Conservation (phyloP, 1,140 invertebrate genomes). For the Pseudomyrmex pallidus region DNA sequence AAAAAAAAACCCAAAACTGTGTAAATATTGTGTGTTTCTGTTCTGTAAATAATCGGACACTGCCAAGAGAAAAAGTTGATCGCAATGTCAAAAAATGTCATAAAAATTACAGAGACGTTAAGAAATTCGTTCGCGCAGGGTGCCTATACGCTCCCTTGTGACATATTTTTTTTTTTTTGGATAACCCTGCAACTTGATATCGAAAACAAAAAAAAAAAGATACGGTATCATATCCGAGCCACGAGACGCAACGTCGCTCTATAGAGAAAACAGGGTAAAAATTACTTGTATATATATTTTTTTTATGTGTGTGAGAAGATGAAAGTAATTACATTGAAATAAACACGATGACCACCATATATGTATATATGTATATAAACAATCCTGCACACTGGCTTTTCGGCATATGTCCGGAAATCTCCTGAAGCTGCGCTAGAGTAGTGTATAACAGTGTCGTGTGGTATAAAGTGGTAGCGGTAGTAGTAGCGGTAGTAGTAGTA, state of each 20-base stretch:
- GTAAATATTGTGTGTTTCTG: background rate
- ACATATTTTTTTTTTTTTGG: slow-evolving; percentile 75
- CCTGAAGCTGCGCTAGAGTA: slow-evolving; percentile 35
- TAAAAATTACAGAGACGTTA: slow-evolving; percentile 37
- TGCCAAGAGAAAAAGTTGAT: slow-evolving; percentile 81
- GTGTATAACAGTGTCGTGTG: too few relatives aligned
- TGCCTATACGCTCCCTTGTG: slow-evolving; percentile 70
- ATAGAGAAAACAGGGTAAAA: slow-evolving; percentile 58
- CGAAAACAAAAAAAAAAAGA: slow-evolving; percentile 68
- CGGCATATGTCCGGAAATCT: slow-evolving; percentile 63
- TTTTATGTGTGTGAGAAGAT: background rate
- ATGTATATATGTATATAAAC: background rate
- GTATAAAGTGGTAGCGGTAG: background rate
- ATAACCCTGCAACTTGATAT: slow-evolving; percentile 86
- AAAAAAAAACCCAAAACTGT: slow-evolving; percentile 26
- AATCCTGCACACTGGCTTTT: slow-evolving; percentile 64
- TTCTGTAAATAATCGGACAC: slow-evolving; percentile 37
- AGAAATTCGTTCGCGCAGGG: slow-evolving; percentile 62
- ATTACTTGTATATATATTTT: slow-evolving; percentile 33
- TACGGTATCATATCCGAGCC: slow-evolving; percentile 88
- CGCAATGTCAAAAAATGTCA: slow-evolving; percentile 61
- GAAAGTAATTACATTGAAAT: background rate
- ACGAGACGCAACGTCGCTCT: slow-evolving; percentile 82
- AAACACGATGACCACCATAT: background rate
- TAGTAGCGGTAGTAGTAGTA: slow-evolving; percentile 5